phyloP scores from a whole-genome alignment of 2,797 vertebrate species.

The Anguilla obscura region DNA sequence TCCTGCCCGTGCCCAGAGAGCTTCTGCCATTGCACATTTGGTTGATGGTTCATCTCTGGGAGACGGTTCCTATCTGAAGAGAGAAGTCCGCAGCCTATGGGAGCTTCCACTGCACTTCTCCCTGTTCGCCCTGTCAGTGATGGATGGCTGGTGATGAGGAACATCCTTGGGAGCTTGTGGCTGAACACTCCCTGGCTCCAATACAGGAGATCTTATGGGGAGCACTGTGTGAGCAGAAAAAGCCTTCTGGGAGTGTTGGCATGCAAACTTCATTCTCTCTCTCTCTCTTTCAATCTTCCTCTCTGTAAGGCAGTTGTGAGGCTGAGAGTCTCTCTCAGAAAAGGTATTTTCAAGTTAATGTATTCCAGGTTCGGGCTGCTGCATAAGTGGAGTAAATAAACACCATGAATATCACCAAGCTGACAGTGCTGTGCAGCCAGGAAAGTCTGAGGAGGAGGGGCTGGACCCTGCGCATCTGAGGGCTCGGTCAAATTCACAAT shows the following conservation, averaged over 20 bases:
- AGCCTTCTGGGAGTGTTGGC: not conserved
- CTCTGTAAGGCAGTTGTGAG: not conserved
- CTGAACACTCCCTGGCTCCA: not conserved
- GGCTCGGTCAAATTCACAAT: not conserved
- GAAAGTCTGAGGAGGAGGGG: not conserved
- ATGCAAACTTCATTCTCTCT: not conserved
- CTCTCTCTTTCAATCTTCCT: not conserved
- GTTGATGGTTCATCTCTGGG: not conserved
- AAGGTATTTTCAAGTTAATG: not conserved
- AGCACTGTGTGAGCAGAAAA: not conserved
- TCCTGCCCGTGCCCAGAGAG: not conserved
- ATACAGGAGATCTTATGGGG: not conserved
- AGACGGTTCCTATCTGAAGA: not conserved
- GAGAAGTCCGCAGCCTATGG: not conserved
- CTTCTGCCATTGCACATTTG: not conserved
- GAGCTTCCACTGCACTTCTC: not conserved
- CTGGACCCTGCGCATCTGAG: not conserved
- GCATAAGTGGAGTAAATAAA: not conserved
- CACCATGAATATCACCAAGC: not conserved
- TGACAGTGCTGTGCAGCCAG: not conserved
- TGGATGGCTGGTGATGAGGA: not conserved
- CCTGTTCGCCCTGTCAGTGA: not conserved
- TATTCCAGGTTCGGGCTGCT: not conserved
- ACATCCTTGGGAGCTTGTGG: not conserved
- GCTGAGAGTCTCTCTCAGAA: not conserved